Base-by-base conservation (phyloP, 1,140 invertebrate genomes). In the Zeugodacus cucurbitae region DNA sequence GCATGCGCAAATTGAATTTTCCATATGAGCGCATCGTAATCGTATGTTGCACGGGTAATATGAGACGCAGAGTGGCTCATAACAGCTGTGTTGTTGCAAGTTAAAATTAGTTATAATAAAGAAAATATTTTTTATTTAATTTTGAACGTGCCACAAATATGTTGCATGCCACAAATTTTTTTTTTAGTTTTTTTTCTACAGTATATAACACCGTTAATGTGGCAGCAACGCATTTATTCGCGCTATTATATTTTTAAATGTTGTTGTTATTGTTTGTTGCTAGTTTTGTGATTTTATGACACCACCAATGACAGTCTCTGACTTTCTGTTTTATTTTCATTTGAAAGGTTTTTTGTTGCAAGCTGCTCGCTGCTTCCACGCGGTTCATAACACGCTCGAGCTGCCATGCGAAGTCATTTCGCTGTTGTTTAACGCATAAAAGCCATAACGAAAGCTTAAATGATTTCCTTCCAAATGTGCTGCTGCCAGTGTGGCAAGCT, bases 381-480 rank as follows among this genome's bases (percentile, higher is more conserved):
- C 17, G 32, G 17, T 5, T 14, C 44, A 3, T n/a, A 26, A n/a
- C 26, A 86, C 26, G 54, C 57, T 86, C 57, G 85, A 86, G 26
- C 57, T 86, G 48, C 85, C 57, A 86, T 58, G 37, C 85, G 85
- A 86, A 86, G 54, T 59, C 85, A 86, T 59, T 86, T 86, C 32
- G 54, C 29, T 86, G 85, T 20, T 86, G 85, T 34, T 86, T 20
- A 86, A 86, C 85, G 57, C 85, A 34, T 86, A 59, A 86, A 86
- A 86, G 34, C 59, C 88, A 86, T 88, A 78, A 88, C 88, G 62
- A 88, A 88, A 88, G 67, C 87, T 70, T 87, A 88, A 88, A 88
- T 88, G 64, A 87, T 88, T 86, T 86, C 54, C 85, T 34, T 59
- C 85, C 48, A 86, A 58, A 86, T 57, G 48, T 44, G 11, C 17